Conservation (phyloP, 2,113 vertebrate species). For the Prinia subflava region DNA sequence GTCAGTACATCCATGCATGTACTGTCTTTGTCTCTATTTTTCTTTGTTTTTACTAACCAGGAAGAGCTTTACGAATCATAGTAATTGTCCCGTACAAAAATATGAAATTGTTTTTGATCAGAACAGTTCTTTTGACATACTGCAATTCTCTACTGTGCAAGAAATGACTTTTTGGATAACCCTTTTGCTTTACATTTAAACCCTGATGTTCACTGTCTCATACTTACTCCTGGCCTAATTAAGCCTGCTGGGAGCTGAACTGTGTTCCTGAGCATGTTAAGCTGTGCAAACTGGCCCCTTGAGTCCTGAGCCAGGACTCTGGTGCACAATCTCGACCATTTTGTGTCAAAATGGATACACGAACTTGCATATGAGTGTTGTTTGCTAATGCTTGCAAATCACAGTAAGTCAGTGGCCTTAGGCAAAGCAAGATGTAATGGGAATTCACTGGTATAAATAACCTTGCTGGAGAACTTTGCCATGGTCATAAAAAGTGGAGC, state of each 20-base stretch:
- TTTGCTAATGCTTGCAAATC: conserved; percentile 38
- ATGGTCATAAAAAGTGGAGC: neutral
- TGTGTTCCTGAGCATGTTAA: neutral
- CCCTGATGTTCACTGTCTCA: neutral
- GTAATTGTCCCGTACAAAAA: neutral
- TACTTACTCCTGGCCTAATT: neutral
- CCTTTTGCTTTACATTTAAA: neutral
- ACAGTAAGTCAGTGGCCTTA: neutral
- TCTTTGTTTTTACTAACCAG: neutral
- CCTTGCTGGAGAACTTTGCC: neutral
- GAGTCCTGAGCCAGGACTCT: neutral
- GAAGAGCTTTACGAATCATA: neutral
- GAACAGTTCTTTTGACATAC: neutral
- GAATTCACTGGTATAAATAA: neutral
- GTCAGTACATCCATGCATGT: rapidly evolving
- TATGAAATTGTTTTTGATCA: neutral
- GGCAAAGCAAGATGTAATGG: conserved; percentile 1
- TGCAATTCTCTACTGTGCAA: neutral
- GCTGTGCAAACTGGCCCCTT: neutral
- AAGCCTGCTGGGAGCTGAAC: neutral
- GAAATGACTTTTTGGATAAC: neutral
- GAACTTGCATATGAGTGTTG: conserved; percentile 50
- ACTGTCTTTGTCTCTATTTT: neutral
- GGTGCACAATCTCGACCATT: neutral
- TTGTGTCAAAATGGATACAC: neutral